phyloP scores from a whole-genome alignment of 2,113 vertebrate species.

The Paedocypris sp. region DNA sequence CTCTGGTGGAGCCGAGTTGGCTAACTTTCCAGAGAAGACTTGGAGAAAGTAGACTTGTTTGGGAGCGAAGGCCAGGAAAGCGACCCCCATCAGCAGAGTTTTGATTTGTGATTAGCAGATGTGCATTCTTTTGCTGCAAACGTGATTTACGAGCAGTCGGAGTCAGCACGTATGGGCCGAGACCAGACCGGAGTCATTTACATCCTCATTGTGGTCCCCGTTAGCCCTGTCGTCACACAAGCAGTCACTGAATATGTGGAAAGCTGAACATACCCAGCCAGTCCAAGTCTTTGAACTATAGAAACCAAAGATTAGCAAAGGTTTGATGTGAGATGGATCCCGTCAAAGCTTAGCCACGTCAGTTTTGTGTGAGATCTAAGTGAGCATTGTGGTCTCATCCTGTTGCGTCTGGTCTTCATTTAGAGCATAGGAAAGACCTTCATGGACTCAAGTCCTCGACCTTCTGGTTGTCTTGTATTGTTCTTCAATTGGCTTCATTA shows the following conservation, averaged over 20 bases:
- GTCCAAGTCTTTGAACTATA: background rate
- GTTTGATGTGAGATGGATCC: background rate
- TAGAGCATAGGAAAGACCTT: slow-evolving; percentile 1
- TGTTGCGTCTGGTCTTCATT: slow-evolving; percentile 1
- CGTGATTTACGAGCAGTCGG: slow-evolving; percentile 30
- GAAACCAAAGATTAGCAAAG: too few relatives aligned
- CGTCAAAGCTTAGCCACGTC: background rate
- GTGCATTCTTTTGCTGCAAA: slow-evolving; percentile 44
- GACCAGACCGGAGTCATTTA: slow-evolving; percentile 43
- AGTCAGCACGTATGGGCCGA: slow-evolving; percentile 29
- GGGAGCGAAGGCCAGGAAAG: slow-evolving; percentile 10
- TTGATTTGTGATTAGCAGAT: slow-evolving; percentile 57
- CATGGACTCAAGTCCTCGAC: background rate
- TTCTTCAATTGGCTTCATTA: slow-evolving; percentile 32
- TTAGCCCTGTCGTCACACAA: background rate
- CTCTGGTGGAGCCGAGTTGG: background rate
- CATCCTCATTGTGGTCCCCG: slow-evolving; percentile 29
- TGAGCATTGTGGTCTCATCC: background rate
- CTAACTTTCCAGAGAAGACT: too few relatives aligned
- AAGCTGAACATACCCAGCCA: too few relatives aligned
- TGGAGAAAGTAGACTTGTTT: slow-evolving; percentile 25
- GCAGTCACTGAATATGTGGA: background rate
- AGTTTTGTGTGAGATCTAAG: slow-evolving; percentile 18
- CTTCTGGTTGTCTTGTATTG: slow-evolving; percentile 29
- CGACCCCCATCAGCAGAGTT: background rate